Percentiles rank a stretch among this genome's conserved stretches.
Evolutionary conservation across 2,888 invertebrate genomes (phyloP).

Genomic region (Cosmopolites sordidus): DNA sequence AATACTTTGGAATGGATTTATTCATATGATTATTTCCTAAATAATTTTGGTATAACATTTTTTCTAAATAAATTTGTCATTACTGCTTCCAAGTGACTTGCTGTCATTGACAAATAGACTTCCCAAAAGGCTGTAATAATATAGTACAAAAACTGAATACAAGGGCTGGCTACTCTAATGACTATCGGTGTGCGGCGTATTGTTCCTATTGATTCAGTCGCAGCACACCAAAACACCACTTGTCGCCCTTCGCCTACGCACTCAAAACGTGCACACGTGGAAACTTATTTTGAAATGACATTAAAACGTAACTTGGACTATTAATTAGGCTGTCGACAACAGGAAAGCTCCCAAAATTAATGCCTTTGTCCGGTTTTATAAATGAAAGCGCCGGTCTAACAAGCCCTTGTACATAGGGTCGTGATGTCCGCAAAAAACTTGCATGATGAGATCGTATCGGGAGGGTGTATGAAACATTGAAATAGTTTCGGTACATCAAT

Average conservation of each 20-base stretch:
- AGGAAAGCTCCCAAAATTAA: conserved; percentile 32
- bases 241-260: background rate
- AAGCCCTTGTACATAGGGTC: conserved; percentile 16
- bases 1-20: no score
- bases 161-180: no score
- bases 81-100: no score
- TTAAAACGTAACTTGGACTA: conserved; percentile 34
- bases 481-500: conserved; percentile 18
- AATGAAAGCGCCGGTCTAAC: conserved; percentile 22
- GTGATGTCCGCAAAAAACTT: conserved; percentile 20
- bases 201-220: no score
- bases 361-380: conserved; percentile 27
- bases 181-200: no score
- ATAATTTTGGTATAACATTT: no score
- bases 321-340: conserved; percentile 37
- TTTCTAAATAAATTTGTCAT: no score
- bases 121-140: no score
- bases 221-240: background rate
- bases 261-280: conserved; percentile 22
- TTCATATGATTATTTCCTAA: no score
- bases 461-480: conserved; percentile 10
- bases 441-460: conserved; percentile 14
- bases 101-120: no score
- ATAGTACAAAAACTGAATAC: no score
- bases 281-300: conserved; percentile 28